These are phyloP conservation scores for Zaprionus obscuricornis DNA, from an alignment of 2,888 invertebrate species.

Conservation along the genomic window DNA sequence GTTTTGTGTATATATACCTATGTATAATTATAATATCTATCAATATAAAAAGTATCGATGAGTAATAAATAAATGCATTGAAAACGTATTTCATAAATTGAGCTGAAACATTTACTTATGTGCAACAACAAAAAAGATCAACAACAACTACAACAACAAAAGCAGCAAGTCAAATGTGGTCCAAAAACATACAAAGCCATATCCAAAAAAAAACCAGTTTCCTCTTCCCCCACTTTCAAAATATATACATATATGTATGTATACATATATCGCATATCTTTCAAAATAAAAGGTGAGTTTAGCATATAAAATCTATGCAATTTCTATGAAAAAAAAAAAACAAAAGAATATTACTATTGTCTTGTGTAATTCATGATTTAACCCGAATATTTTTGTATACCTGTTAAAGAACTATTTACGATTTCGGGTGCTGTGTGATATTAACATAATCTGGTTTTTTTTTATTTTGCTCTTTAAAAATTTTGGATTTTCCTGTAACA, in stretches of 20 bases:
- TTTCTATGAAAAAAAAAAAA: conserved; percentile 31
- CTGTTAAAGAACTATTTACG: not conserved
- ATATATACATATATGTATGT: not conserved
- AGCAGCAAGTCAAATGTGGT: conserved; percentile 59
- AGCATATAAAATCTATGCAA: conserved; percentile 31
- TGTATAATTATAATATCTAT: conserved; percentile 43
- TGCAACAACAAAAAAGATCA: conserved; percentile 22
- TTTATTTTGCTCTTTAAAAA: conserved; percentile 17
- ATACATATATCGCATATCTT: conserved; percentile 17
- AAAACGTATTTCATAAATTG: conserved; percentile 51
- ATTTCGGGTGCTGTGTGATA: conserved; percentile 27
- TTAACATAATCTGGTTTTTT: conserved; percentile 41
- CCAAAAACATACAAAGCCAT: conserved; percentile 43
- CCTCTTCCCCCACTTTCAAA: conserved; percentile 4
- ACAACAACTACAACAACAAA: conserved; percentile 28
- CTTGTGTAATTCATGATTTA: conserved; percentile 23
- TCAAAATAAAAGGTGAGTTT: conserved; percentile 63
- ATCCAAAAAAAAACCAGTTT: not conserved
- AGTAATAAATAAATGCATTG: conserved; percentile 74
- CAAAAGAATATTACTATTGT: conserved; percentile 20
- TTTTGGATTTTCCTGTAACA: conserved; percentile 16
- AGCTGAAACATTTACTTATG: conserved; percentile 41
- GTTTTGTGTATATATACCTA: conserved; percentile 69
- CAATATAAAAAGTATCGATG: conserved; percentile 63
- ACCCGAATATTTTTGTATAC: conserved; percentile 25